Conservation (phyloP, 2,888 invertebrate genomes). For the Meiosimyza decipiens region DNA sequence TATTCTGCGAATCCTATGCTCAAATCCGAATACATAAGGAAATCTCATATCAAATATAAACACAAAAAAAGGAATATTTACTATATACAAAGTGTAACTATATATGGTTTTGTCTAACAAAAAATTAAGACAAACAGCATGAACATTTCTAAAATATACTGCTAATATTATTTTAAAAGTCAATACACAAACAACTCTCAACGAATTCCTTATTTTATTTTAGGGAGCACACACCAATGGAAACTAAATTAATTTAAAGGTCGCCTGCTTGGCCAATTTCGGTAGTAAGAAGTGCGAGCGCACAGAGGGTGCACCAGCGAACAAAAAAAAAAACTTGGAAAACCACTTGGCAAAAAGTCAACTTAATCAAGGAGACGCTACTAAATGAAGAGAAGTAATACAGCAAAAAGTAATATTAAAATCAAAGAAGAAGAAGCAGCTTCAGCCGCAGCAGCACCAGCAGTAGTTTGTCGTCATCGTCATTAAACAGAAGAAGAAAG, state of each 20-base stretch:
- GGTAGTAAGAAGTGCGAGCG: neutral
- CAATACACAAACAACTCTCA: no score
- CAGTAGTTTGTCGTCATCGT: neutral
- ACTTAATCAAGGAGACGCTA: constrained; percentile 16
- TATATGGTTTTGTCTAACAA: no score
- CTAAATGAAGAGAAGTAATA: neutral
- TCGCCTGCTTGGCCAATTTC: neutral
- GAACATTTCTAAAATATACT: no score
- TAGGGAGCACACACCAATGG: neutral
- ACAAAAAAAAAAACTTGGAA: constrained; percentile 11
- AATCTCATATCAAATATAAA: no score
- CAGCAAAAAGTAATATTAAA: neutral
- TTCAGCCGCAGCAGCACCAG: neutral
- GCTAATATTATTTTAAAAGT: no score
- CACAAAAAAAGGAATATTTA: no score
- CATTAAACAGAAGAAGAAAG: neutral
- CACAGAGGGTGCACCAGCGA: neutral
- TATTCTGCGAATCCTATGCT: no score
- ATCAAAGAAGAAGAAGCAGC: neutral
- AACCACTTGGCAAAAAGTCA: constrained; percentile 26
- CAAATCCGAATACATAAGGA: no score
- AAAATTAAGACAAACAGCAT: no score
- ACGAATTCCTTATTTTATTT: no score
- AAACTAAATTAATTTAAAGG: constrained; percentile 6
- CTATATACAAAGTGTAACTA: no score